Evolutionary conservation across 2,113 vertebrate species (phyloP).

Genomic region (Dermatemys mawii): DNA sequence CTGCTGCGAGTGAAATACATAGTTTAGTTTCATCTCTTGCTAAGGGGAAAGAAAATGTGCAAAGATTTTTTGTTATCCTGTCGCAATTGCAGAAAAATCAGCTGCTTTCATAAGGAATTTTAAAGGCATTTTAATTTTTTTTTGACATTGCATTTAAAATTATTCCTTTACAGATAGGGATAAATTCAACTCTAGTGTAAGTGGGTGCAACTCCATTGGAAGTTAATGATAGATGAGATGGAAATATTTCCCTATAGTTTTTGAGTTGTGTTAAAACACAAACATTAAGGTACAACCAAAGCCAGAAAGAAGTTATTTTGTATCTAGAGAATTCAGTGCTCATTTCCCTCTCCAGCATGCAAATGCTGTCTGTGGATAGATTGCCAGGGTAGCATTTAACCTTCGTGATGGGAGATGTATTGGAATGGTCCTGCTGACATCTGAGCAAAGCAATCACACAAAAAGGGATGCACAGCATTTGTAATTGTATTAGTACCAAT

Average conservation of each 20-base stretch:
- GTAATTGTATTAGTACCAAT: accelerated
- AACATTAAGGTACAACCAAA: neutral
- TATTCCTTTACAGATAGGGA: neutral
- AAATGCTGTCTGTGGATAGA: neutral
- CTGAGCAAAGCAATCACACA: neutral
- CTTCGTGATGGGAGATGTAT: neutral
- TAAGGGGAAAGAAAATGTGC: neutral
- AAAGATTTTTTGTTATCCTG: neutral
- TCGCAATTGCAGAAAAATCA: neutral
- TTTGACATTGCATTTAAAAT: neutral
- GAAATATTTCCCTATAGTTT: neutral
- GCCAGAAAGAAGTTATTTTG: accelerated
- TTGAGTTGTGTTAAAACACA: neutral
- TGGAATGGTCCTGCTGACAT: neutral
- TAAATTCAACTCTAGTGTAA: neutral
- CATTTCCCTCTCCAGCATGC: neutral
- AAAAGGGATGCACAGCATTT: accelerated
- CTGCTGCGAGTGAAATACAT: neutral
- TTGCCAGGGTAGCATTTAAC: accelerated
- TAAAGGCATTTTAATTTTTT: no score
- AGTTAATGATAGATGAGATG: neutral
- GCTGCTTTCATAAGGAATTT: conserved; percentile 14
- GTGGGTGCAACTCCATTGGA: neutral
- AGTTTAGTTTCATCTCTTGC: neutral
- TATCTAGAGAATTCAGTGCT: neutral